Base-by-base conservation (phyloP, 35 echinoderm and acorn worm genomes). In the Apostichopus parvimensis region DNA sequence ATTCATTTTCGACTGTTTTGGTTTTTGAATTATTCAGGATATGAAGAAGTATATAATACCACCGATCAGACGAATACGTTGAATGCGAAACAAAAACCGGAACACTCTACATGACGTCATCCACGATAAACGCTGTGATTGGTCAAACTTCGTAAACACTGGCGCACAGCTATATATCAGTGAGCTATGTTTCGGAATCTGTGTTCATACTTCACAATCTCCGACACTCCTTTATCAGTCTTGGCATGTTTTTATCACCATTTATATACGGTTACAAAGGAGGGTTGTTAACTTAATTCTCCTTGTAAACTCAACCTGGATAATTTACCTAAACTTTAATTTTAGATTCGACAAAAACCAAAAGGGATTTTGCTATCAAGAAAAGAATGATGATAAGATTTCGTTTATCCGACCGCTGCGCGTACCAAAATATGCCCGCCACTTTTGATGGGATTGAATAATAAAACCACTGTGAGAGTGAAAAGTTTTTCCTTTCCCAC, bases 381-480 rank as follows among this genome's bases (percentile, higher is more conserved):
- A 23, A 9, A 84, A 17, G 17, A 81, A 81, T 56, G 52, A 82
- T 84, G 81, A 84, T 59, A 84, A 59, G 54, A 22, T 84, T 22
- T 59, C 81, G 57, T 60, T 83, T 25, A 59, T 59, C 81, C 81
- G 54, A 84, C 81, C 57, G 81, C 81, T 84, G 81, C 20, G 81
- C 58, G 54, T 1, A 84, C 81, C 81, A 84, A 59, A 84, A 84
- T 84, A 84, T 84, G 57, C 81, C 81, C 81, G 81, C 81, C 81
- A 84, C 81, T 84, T 84, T 84, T 55, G 54, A 84, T 84, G 81
- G 54, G 81, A 84, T 84, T 84, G 81, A 59, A 60, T 84, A 84
- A 84, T 84, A 58, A 75, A 84, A 84, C 81, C 81, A 84, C 81
- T 84, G 81, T 84, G 81, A 84, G 81, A 84, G 81, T 58, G 81